Base-by-base conservation (phyloP, 2,797 vertebrate genomes). In the Uromys caudimaculatus region DNA sequence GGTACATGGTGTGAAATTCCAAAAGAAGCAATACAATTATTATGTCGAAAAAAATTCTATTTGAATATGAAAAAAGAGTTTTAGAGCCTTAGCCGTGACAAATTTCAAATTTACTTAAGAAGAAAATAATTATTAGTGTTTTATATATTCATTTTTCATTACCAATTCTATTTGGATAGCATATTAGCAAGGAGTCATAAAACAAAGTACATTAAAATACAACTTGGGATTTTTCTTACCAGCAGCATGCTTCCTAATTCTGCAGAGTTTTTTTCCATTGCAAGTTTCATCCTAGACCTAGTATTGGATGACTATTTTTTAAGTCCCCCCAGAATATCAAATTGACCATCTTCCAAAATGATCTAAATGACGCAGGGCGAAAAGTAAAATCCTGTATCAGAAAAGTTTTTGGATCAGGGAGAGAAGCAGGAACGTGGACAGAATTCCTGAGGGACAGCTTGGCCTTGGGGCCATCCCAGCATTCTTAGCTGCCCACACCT, bases 81-180 rank as follows among this genome's bases (percentile, higher is more conserved):
- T 84, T 91, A 73, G 32, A 79, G 24, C 5, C 12, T 97, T 88
- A 84, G 27, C 56, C 89, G 44, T 86, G 14, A 56, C n/a, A 90
- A 76, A 81, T 87, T 81, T 76, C 47, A 88, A 62, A 84, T n/a
- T n/a, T 64, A 44, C 89, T 91, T 93, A 92, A 85, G 32, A 85
- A 93, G 27, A 16, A 27, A 60, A 85, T 64, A 77, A 87, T 76
- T 83, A 78, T 79, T 82, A 77, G 38, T 54, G 81, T 44, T 85
- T 90, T 71, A 60, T 41, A 85, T 81, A 87, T 83, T 93, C 58
- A 91, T 52, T 69, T 85, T 86, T 71, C 35, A 38, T 54, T 85
- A 44, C 41, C 77, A 90, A 1, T 79, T 8, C 35, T 82, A 35
- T 76, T 96, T 87, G 87, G 50, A 73, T 2, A 86, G 62, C 27